These are phyloP conservation scores for Cyphomyrmex costatus DNA, from an alignment of 1,140 invertebrate genomes.

Conservation along the genomic window DNA sequence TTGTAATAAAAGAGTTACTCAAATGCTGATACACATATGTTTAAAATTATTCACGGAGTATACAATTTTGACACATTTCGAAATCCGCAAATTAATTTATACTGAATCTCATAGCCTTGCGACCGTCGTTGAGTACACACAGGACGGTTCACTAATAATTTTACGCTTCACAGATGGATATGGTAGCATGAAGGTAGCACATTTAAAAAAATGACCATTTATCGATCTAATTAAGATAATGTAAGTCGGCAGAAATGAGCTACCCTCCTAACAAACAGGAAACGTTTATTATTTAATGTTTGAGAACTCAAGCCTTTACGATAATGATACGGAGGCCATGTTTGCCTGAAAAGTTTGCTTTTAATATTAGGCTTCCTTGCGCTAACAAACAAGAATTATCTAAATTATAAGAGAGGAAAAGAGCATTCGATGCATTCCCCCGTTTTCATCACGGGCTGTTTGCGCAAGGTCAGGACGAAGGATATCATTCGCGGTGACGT, in stretches of 20 bases:
- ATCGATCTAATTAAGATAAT: slow-evolving; percentile 46
- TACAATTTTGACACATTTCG: not conserved
- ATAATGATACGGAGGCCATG: not conserved
- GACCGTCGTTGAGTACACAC: not conserved
- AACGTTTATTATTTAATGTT: not conserved
- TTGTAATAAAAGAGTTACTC: not conserved
- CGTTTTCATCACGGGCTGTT: not conserved
- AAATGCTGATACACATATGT: not conserved
- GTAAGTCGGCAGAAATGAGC: not conserved
- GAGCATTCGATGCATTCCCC: not conserved
- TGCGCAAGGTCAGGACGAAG: not conserved
- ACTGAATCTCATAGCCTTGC: slow-evolving; percentile 18
- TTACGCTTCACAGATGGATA: slow-evolving; percentile 58
- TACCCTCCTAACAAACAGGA: slow-evolving; percentile 11
- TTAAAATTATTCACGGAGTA: not conserved
- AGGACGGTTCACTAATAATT: slow-evolving; percentile 27
- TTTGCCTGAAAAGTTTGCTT: not conserved
- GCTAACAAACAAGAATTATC: slow-evolving; percentile 3
- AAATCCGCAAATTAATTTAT: slow-evolving; percentile 24
- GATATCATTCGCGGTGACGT: not conserved
- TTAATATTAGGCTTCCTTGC: not conserved
- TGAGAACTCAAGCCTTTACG: not conserved
- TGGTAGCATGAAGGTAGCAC: slow-evolving; percentile 30
- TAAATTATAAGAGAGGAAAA: not conserved
- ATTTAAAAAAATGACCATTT: slow-evolving; percentile 40